Evolutionary conservation across 1,140 invertebrate genomes (phyloP), one percentile per base, ranked within the genome.

Genomic region (Centruroides sculpturatus): DNA sequence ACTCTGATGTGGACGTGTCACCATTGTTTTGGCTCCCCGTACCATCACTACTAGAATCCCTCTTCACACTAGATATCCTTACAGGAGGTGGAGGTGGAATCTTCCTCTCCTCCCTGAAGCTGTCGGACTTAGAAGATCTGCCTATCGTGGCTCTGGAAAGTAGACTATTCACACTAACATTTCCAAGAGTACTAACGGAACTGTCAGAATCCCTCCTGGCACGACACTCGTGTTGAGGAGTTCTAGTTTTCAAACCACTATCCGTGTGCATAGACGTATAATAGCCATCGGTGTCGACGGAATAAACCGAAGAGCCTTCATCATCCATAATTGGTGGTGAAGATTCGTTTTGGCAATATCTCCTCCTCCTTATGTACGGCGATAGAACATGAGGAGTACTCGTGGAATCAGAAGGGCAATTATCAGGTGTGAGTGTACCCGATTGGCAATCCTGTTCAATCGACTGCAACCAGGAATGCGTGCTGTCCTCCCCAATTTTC

Each of bases 181-280:
- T 54, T 6, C 60, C 64, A 9, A 62, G 48, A 11, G 62, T 65
- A 35, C 60, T 55, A 5, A 64, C 57, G 4, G 60, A 59, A 56
- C 64, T 64, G 3, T 59, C 47, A 12, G 71, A 62, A 13, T 64
- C 65, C 48, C 52, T 70, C 87, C 87, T 74, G 89, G 86, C 72
- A 89, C 86, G 41, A 55, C 47, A 54, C 4, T 13, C 23, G 23
- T 60, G 71, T 85, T 84, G 12, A 87, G 73, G 0, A 13, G 59
- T 13, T 54, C 47, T 59, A 5, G 59, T 62, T 36, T 91, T 90
- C 52, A 96, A 73, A 3, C 92, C 93, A 59, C 89, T 93, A 73
- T 97, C 93, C 78, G 92, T 85, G 71, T 96, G 91, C 77, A 97
- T 96, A 10, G 91, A 95, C 0, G 93, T 97, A 73, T 95, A 97